Evolutionary conservation across 1,140 invertebrate genomes (phyloP).

Genomic region (Gerris buenoi): DNA sequence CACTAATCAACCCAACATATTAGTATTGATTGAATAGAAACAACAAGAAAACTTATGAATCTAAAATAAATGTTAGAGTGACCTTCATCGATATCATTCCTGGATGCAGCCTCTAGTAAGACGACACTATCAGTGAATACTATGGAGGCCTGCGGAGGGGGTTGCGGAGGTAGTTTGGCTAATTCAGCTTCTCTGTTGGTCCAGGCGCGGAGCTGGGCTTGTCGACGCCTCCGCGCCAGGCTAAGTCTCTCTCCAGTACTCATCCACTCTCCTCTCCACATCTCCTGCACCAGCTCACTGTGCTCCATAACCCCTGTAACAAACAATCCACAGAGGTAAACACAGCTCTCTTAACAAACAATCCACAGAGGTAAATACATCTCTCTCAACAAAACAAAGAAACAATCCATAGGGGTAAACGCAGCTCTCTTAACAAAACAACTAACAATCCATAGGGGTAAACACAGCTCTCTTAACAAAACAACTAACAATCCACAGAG

Average conservation of each 20-base stretch:
- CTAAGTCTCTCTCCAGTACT: slow-evolving; percentile 81
- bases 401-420: too few relatives aligned
- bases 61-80: slow-evolving; percentile 21
- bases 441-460: too few relatives aligned
- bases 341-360: too few relatives aligned
- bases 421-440: too few relatives aligned
- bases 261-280: slow-evolving; percentile 81
- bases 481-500: too few relatives aligned
- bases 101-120: slow-evolving; percentile 81
- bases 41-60: background rate
- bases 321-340: too few relatives aligned
- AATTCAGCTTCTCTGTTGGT: slow-evolving; percentile 71
- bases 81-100: slow-evolving; percentile 94
- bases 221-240: slow-evolving; percentile 70
- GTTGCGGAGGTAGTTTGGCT: slow-evolving; percentile 33
- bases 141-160: slow-evolving; percentile 40
- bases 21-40: too few relatives aligned
- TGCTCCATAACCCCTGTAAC: slow-evolving; percentile 67
- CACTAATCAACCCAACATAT: too few relatives aligned
- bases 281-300: slow-evolving; percentile 75
- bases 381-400: too few relatives aligned
- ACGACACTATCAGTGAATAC: slow-evolving; percentile 82
- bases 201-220: slow-evolving; percentile 78
- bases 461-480: too few relatives aligned
- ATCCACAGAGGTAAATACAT: too few relatives aligned